Conservation (phyloP, 1,140 invertebrate genomes). For the Psix sp. region DNA sequence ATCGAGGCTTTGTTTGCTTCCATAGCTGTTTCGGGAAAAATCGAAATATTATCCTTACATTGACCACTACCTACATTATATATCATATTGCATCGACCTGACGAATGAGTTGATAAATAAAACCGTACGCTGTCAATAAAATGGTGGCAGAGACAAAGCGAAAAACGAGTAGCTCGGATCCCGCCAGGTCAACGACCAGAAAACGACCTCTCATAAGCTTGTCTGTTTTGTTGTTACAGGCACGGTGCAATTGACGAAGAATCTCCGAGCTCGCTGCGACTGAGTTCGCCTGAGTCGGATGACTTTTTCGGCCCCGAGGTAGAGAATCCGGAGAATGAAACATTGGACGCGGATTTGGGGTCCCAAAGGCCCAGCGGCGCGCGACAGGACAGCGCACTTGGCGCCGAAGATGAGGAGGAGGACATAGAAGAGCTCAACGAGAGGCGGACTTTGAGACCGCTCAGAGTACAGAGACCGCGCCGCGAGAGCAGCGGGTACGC, state of each 20-base stretch:
- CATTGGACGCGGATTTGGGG: too few relatives aligned
- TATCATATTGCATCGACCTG: too few relatives aligned
- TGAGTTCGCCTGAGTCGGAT: slow-evolving; percentile 10
- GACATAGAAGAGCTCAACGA: slow-evolving; percentile 46
- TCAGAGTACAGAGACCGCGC: slow-evolving; percentile 50
- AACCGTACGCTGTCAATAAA: too few relatives aligned
- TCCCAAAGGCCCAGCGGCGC: slow-evolving; percentile 18
- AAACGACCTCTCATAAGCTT: too few relatives aligned
- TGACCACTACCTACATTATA: too few relatives aligned
- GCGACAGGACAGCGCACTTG: slow-evolving; percentile 67
- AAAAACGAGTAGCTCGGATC: too few relatives aligned
- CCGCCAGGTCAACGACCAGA: too few relatives aligned
- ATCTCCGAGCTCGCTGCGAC: slow-evolving; percentile 58
- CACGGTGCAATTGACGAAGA: slow-evolving; percentile 66
- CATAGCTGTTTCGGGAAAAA: too few relatives aligned
- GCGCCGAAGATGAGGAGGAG: slow-evolving; percentile 60
- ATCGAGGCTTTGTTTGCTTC: too few relatives aligned
- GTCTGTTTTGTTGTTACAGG: slow-evolving; percentile 59
- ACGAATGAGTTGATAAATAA: too few relatives aligned
- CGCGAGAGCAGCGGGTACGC: slow-evolving; percentile 71
- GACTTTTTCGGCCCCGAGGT: neutral
- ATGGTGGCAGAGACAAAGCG: too few relatives aligned
- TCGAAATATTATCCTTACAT: too few relatives aligned
- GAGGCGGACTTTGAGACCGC: slow-evolving; percentile 12
- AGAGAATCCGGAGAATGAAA: slow-evolving; percentile 18